Evolutionary conservation across 92 coral and sea anemone genomes (phyloP), one percentile per base, ranked within the genome.

Genomic region (Epizoanthus ramosus): DNA sequence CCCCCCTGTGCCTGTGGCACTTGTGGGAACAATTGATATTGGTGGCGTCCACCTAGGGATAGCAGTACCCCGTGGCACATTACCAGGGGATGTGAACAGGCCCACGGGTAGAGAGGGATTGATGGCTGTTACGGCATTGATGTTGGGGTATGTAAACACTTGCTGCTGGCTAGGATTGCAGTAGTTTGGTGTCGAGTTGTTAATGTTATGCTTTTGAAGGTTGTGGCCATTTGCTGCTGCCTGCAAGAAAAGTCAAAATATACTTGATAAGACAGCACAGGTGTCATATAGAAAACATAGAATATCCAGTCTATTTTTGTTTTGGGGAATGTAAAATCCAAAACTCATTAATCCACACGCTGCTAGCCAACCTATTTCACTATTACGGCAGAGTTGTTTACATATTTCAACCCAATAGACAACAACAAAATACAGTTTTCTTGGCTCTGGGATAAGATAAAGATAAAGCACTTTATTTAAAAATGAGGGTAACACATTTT

Each of bases 41-140:
- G 89, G 75, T 33, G 92, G 14, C 9, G 92, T 80, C 92, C 92
- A 89, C 67, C 92, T 89, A 9, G 89, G 83, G 13, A 83, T 68
- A 8, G 71, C 68, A 41, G 68, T 74, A 9, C 89, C 74, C 64
- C 92, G 72, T 4, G 80, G 83, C 5, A 63, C 63, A 15, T 53
- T 74, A 5, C 72, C 90, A 16, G 89, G 89, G 56, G 92, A 85
- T 39, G 92, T 89, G 50, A 89, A 89, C 74, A 81, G 60, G 52
- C 92, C 79, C 63, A 89, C 68, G 19, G 86, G 87, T 14, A 89
- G 76, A 14, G 92, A 73, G 3, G 92, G 87, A 58, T 84, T 89
- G 39, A 89, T 58, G 39, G 87, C 66, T 16, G 92, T 80, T 4
- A 85, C 87, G 33, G 85, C 83, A 33, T 87, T 63, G 57, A 89